Evolutionary conservation across 2,797 vertebrate genomes (phyloP).

Genomic region (Sebastes miniatus): DNA sequence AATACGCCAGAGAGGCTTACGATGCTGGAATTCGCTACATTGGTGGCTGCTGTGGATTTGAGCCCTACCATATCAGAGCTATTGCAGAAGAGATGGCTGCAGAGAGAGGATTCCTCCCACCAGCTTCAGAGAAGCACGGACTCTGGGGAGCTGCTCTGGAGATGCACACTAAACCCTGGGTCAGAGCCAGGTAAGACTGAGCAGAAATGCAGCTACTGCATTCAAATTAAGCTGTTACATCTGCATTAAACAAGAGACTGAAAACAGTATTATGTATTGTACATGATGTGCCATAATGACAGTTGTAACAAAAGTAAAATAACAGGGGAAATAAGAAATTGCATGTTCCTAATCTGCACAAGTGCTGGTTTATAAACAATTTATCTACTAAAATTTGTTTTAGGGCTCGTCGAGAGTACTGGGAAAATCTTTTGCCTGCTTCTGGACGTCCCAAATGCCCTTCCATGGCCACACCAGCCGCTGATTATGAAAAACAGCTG

Average conservation of each 20-base stretch:
- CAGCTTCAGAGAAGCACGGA: conserved; percentile 88
- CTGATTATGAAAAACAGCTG: not conserved
- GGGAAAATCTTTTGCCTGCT: conserved; percentile 89
- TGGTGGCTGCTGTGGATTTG: conserved; percentile 91
- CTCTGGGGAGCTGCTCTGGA: conserved; percentile 84
- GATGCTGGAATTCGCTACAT: conserved; percentile 87
- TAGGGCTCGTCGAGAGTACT: conserved; percentile 90
- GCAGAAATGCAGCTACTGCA: not conserved
- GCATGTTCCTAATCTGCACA: not conserved
- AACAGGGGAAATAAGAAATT: not conserved
- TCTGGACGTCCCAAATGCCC: conserved; percentile 89
- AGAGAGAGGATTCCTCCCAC: conserved; percentile 86
- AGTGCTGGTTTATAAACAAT: not conserved
- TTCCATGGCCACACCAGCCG: conserved; percentile 46
- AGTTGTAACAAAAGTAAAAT: not conserved
- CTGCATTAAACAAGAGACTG: not conserved
- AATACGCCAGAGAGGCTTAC: conserved; percentile 88
- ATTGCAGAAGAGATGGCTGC: conserved; percentile 87
- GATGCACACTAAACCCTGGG: conserved; percentile 91
- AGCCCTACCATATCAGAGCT: conserved; percentile 89
- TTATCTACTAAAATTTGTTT: conserved; percentile 12
- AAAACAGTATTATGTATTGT: not conserved
- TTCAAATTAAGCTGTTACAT: not conserved
- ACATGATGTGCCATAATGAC: not conserved
- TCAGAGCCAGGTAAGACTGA: conserved; percentile 85